Base-by-base conservation (phyloP, 2,888 invertebrate genomes). In the Asteroscopus sphinx region DNA sequence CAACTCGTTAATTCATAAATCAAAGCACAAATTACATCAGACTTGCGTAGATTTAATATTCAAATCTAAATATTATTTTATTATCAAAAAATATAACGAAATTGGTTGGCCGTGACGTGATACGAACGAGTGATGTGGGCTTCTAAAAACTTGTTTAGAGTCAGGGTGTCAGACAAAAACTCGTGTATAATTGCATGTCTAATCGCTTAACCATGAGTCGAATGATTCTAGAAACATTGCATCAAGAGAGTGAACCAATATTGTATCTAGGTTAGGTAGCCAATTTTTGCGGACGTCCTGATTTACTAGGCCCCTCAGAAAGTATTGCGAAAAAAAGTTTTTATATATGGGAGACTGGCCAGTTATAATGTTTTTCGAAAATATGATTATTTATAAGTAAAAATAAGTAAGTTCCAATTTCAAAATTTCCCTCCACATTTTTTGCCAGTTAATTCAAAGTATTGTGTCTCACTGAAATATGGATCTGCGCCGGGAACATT, bases 121-220 rank as follows among this genome's bases (percentile, higher is more conserved):
- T 62, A 47, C 42, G 8, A 21, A 47, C 42, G 8, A 21, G 39
- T 49, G 42, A 65, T 55, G 66, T 56, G 54, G 48, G 61, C 58
- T 66, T 68, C 60, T 62, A 61, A 76, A 69, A 81, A 81, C 81
- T 68, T 65, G 80, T 79, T 80, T 75, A 57, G 37, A 61, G 64
- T 63, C 70, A 53, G 64, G 64, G 66, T 61, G 69, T 68, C 54
- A 42, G 56, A 56, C 64, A 80, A 81, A 81, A 82, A 82, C 76
- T 52, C 47, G 21, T 54, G 46, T 73, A 70, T 77, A 80, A 77
- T 82, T 79, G 73, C 76, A 77, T 75, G 68, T 51, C 72, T 68
- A 80, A 82, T 79, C 62, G 75, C 57, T 71, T 56, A 64, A 67
- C 60, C 66, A 60, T 63, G 75, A 53, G 60, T 57, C 49, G 49